Percentiles rank a stretch among this genome's conserved stretches.
Conservation (phyloP, 1,140 invertebrate species). For the Drosophila repleta region DNA sequence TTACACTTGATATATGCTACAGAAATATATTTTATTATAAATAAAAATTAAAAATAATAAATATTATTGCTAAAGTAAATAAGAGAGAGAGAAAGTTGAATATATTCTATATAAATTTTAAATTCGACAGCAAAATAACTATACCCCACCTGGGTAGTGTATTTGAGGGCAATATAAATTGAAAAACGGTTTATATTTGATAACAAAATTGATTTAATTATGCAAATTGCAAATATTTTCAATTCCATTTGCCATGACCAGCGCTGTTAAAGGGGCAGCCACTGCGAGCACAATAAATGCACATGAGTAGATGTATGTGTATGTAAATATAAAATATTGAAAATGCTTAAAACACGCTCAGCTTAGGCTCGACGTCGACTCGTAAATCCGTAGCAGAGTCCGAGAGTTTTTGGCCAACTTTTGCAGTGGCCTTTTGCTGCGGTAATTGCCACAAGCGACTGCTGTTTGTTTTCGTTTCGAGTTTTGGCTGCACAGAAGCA, state of each 20-base stretch:
- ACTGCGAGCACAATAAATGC: neutral
- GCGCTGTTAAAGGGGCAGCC: neutral
- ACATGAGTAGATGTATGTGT: neutral
- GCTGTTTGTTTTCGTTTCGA: constrained; percentile 57
- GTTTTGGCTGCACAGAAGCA: neutral
- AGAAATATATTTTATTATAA: too few relatives aligned
- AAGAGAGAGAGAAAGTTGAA: too few relatives aligned
- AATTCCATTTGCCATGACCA: constrained; percentile 17
- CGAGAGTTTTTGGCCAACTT: constrained; percentile 41
- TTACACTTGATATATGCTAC: too few relatives aligned
- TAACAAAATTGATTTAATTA: constrained; percentile 67
- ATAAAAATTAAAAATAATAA: too few relatives aligned
- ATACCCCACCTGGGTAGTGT: neutral
- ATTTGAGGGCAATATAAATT: constrained; percentile 31
- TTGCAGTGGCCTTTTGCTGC: constrained; percentile 49
- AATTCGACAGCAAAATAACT: too few relatives aligned
- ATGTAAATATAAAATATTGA: constrained; percentile 19
- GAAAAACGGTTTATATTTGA: constrained; percentile 57
- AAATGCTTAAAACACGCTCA: constrained; percentile 32
- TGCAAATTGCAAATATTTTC: constrained; percentile 66
- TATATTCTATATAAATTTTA: too few relatives aligned
- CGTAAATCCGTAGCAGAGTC: constrained; percentile 20
- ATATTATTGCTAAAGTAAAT: too few relatives aligned
- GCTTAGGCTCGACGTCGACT: constrained; percentile 18
- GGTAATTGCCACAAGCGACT: constrained; percentile 66